phyloP scores from a whole-genome alignment of 2,113 vertebrate species.

The Cacatua alba region DNA sequence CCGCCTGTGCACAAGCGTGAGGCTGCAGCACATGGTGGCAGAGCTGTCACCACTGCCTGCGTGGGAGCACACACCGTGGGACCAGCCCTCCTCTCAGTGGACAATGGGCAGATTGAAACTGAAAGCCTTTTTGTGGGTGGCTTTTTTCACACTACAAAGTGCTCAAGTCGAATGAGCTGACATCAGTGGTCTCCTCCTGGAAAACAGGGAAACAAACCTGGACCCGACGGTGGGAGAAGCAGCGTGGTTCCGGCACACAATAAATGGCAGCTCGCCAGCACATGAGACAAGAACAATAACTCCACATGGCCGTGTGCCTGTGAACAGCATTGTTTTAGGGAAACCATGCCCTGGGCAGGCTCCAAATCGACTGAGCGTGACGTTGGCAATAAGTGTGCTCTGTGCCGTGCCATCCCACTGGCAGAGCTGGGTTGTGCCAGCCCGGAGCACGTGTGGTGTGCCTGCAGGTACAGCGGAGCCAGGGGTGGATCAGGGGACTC shows the following conservation, averaged over 20 bases:
- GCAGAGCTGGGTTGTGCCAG: background rate
- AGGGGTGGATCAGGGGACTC: accelerated
- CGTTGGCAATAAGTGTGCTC: background rate
- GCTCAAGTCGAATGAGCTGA: background rate
- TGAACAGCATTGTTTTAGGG: background rate
- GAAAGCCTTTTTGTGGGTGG: background rate
- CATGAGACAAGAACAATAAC: constrained; percentile 1
- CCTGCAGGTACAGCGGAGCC: accelerated
- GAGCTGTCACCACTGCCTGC: accelerated
- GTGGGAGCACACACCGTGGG: background rate
- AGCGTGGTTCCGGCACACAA: background rate
- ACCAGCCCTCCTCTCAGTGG: background rate
- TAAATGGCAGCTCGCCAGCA: background rate
- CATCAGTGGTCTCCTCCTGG: constrained; percentile 9
- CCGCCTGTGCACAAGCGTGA: accelerated
- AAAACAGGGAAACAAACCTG: background rate
- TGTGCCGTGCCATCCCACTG: accelerated
- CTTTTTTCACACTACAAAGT: background rate
- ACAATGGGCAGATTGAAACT: background rate
- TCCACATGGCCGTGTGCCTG: background rate
- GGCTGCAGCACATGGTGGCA: accelerated
- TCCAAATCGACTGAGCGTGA: background rate
- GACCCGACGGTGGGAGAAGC: background rate
- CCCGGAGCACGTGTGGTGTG: accelerated
- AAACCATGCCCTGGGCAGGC: constrained; percentile 2